Conservation (phyloP, 2,888 invertebrate species). For the Myathropa florea region DNA sequence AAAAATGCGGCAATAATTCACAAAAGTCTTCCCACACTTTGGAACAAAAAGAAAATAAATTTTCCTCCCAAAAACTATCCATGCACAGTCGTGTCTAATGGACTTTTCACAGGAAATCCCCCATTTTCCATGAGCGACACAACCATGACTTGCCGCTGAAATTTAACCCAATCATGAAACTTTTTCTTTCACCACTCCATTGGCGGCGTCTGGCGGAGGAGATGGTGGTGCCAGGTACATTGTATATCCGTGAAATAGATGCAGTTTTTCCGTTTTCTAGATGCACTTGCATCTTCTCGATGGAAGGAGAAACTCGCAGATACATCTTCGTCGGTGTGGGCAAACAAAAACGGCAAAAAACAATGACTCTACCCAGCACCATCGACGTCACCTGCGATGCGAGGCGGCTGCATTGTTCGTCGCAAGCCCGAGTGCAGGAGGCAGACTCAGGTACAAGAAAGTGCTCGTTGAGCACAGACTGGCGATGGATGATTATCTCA, state of each 20-base stretch:
- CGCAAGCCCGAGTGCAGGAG: neutral
- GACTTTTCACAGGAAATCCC: constrained; percentile 41
- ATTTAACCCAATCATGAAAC: constrained; percentile 27
- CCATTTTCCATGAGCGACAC: constrained; percentile 23
- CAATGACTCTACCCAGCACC: constrained; percentile 7
- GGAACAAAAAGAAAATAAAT: neutral
- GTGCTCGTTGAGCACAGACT: constrained; percentile 15
- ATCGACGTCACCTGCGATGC: neutral
- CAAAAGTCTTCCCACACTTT: neutral
- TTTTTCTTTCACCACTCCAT: constrained; percentile 25
- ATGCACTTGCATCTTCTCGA: constrained; percentile 24
- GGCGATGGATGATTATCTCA: constrained; percentile 32
- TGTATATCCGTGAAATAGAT: constrained; percentile 6
- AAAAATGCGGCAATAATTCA: constrained; percentile 8
- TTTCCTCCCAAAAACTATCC: neutral
- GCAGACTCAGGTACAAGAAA: neutral
- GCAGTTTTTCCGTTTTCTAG: constrained; percentile 4
- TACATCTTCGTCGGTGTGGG: constrained; percentile 11
- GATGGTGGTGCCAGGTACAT: neutral
- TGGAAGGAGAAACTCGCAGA: constrained; percentile 47
- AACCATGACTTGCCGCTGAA: constrained; percentile 22
- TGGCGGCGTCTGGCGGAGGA: neutral
- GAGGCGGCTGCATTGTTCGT: neutral
- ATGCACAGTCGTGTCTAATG: constrained; percentile 1
- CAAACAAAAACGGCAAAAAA: constrained; percentile 19